Percentiles rank a stretch among this genome's conserved stretches.
Conservation (phyloP, 2,797 vertebrate genomes). For the Hemitrygon akajei region DNA sequence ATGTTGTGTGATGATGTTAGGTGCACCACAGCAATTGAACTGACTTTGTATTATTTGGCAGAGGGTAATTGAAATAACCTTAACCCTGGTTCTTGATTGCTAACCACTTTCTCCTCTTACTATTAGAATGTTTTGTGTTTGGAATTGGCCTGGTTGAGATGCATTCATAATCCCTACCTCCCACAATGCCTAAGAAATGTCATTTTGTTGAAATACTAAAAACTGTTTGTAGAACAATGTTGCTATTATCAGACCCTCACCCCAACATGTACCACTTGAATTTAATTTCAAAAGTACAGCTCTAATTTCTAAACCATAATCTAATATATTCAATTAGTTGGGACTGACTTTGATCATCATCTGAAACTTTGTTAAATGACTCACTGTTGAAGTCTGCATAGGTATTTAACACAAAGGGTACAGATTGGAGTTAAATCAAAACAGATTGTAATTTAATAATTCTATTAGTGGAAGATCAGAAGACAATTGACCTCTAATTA, state of each 20-base stretch:
- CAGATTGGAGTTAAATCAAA: not conserved
- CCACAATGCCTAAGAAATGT: not conserved
- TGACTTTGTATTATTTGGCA: not conserved
- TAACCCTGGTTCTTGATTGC: not conserved
- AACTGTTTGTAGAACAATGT: not conserved
- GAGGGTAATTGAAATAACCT: not conserved
- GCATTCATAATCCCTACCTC: not conserved
- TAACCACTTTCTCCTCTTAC: not conserved
- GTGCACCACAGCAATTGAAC: not conserved
- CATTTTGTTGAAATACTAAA: not conserved
- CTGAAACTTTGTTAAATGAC: not conserved
- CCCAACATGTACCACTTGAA: not conserved
- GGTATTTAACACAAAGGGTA: not conserved
- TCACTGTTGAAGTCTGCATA: not conserved
- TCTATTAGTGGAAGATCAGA: not conserved
- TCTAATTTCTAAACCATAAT: conserved; percentile 8
- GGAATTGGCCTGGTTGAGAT: not conserved
- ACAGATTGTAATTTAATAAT: not conserved
- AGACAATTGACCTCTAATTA: not conserved
- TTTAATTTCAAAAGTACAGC: not conserved
- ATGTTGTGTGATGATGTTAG: not conserved
- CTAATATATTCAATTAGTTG: not conserved
- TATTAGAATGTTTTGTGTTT: not conserved
- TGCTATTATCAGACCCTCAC: not conserved
- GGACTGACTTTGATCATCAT: not conserved